Evolutionary conservation across 2,797 vertebrate species (phyloP), one percentile per base, ranked within the genome.

Genomic region (Gastrophryne carolinensis): DNA sequence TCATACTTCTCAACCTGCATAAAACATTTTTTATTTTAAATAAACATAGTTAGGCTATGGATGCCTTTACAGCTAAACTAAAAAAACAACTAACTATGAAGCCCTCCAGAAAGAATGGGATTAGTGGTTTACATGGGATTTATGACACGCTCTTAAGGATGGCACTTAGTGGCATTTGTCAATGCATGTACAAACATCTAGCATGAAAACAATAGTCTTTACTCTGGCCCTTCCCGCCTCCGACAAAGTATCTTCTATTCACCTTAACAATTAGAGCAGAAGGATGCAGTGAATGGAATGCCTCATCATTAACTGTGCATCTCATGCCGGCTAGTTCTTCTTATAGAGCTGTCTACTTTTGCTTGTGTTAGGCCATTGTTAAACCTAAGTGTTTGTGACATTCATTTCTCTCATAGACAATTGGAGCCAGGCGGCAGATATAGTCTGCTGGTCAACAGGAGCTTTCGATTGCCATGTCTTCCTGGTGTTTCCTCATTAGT

Each of bases 231-330:
- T 83, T 91, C 89, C 82, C 82, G 83, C 89, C 90, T 86, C 75
- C 82, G 80, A 82, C 70, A 78, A 87, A 88, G 81, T 79, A 82
- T 89, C 89, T 90, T 84, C 94, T 88, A 97, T 99, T 99, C 95
- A 98, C 93, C 92, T 94, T 82, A 90, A 89, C 92, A 98, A 99
- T 92, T 97, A 96, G 96, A 99, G 97, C 97, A 96, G 96, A 99
- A 99, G 90, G 93, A 93, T 89, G 87, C 79, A 80, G 89, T 94
- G 93, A 96, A 93, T 94, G 88, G 87, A 86, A 86, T 82, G 84
- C 87, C 89, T 92, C 92, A 93, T 93, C 92, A 93, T 84, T 87
- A 89, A 91, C 84, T 89, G 85, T 88, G 84, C 84, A 87, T 87
- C 86, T 82, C 85, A 85, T 83, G 86, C 82, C 64, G 78, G 83